Percentiles rank a stretch among this genome's conserved stretches.
Evolutionary conservation across 2,797 vertebrate species (phyloP).

Genomic region (Alauda arvensis): DNA sequence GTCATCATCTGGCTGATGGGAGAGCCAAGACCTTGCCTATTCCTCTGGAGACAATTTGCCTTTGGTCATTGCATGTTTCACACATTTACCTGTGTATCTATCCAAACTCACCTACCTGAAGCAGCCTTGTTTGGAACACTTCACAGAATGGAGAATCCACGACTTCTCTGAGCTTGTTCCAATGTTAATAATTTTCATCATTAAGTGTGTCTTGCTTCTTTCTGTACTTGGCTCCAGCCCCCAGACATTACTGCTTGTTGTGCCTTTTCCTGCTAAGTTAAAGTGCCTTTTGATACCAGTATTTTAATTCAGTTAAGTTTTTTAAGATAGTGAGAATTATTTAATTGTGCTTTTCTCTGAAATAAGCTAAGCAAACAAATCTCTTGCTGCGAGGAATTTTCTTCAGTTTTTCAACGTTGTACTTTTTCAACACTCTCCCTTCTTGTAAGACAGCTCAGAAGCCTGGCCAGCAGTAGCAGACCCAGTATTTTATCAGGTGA

Average conservation of each 20-base stretch:
- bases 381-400: not conserved
- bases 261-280: slow-evolving; percentile 12
- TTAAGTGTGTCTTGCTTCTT: not conserved
- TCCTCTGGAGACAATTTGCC: not conserved
- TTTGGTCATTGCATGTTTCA: not conserved
- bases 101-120: not conserved
- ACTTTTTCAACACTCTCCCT: not conserved
- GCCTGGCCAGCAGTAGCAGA: not conserved
- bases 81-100: not conserved
- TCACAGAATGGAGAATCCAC: not conserved
- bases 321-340: not conserved
- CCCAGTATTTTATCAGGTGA: not conserved
- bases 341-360: slow-evolving; percentile 1
- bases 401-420: not conserved
- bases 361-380: slow-evolving; percentile 1
- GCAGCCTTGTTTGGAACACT: not conserved
- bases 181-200: not conserved
- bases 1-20: not conserved
- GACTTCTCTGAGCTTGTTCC: not conserved
- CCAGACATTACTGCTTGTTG: not conserved
- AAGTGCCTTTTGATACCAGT: not conserved
- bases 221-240: not conserved
- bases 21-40: not conserved
- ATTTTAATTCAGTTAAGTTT: not conserved
- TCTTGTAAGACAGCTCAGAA: not conserved